These are phyloP conservation scores for Sebastes aleutianus DNA, from an alignment of 2,797 vertebrate species.

Conservation along the genomic window DNA sequence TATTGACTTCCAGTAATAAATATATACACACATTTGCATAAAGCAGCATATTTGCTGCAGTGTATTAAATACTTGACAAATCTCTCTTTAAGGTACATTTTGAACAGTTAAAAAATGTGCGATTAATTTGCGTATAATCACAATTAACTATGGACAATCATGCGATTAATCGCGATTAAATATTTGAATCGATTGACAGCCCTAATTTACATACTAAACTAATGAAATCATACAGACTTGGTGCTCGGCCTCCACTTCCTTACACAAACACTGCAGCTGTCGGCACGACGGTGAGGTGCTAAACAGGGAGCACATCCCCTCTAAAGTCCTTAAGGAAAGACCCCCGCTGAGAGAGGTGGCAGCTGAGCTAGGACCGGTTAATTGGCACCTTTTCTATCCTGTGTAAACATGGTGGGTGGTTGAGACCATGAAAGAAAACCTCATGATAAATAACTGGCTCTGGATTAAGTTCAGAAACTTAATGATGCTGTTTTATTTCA, in stretches of 20 bases:
- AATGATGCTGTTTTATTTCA: neutral
- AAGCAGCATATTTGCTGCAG: no score
- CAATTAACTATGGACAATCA: no score
- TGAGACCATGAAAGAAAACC: neutral
- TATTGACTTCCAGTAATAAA: no score
- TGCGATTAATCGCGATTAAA: no score
- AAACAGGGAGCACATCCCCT: conserved; percentile 67
- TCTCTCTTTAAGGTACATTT: no score
- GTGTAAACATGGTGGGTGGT: conserved; percentile 36
- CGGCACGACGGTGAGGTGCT: conserved; percentile 64
- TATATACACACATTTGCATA: no score
- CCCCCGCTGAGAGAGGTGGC: conserved; percentile 64
- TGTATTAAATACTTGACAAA: no score
- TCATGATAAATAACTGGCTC: neutral
- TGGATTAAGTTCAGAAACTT: neutral
- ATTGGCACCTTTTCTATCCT: conserved; percentile 48
- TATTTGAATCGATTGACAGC: no score
- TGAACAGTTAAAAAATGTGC: no score
- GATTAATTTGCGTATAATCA: no score
- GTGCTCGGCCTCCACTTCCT: conserved; percentile 35
- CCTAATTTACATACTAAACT: neutral
- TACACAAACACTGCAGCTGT: conserved; percentile 55
- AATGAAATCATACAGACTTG: neutral
- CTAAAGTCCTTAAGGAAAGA: conserved; percentile 74
- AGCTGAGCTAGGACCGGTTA: conserved; percentile 59